phyloP scores from a whole-genome alignment of 2,888 invertebrate genomes.

The Clusia tigrina region DNA sequence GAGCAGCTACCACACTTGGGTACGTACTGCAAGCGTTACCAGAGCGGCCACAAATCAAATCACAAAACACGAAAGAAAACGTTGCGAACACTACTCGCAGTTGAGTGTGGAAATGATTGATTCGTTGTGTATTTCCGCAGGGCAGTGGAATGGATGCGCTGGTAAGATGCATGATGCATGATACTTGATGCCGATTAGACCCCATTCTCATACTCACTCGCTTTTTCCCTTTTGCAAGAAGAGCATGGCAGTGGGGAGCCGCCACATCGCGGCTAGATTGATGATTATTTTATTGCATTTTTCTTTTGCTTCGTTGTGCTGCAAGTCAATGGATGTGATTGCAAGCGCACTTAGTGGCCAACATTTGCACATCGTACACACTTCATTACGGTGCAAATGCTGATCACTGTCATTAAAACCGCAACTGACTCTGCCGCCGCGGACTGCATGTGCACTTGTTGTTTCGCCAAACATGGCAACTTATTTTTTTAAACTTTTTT shows the following conservation, averaged over 20 bases:
- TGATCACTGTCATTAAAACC: too few relatives aligned
- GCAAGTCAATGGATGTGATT: background rate
- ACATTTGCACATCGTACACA: background rate
- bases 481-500: background rate
- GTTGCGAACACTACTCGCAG: conserved; percentile 29
- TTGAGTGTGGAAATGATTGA: conserved; percentile 57
- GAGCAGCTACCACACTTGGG: conserved; percentile 16
- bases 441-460: background rate
- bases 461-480: background rate
- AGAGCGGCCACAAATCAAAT: conserved; percentile 15
- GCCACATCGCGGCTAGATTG: background rate
- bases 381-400: background rate
- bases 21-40: background rate
- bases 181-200: conserved; percentile 33
- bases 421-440: too few relatives aligned
- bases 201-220: conserved; percentile 21
- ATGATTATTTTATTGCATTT: background rate
- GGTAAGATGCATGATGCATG: too few relatives aligned
- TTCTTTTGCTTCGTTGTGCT: too few relatives aligned
- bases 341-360: background rate
- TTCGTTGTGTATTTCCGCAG: conserved; percentile 25
- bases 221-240: too few relatives aligned
- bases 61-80: conserved; percentile 16
- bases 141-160: background rate
- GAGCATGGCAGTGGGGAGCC: background rate